phyloP scores from a whole-genome alignment of 1,140 invertebrate species.

The Halesus radiatus region DNA sequence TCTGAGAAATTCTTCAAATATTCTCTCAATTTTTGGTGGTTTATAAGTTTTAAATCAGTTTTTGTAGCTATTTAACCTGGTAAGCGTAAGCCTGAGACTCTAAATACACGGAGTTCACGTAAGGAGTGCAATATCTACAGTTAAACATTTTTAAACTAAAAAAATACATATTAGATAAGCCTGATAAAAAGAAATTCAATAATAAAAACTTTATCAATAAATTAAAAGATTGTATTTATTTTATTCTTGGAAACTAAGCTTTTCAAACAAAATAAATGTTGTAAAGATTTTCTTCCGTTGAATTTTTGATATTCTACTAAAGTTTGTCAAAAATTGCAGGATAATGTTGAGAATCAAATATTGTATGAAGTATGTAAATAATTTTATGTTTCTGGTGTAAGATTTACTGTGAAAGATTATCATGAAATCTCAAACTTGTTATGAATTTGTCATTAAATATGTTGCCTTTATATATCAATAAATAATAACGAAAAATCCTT shows the following conservation, averaged over 20 bases:
- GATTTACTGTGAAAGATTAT: constrained; percentile 37
- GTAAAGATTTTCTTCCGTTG: constrained; percentile 22
- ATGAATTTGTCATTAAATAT: constrained; percentile 39
- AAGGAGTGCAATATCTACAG: constrained; percentile 4
- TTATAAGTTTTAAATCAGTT: no score
- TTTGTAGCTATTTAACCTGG: no score
- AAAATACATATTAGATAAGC: no score
- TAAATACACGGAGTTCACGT: neutral
- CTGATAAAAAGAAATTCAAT: neutral
- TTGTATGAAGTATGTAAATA: constrained; percentile 30
- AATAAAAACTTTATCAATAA: constrained; percentile 6
- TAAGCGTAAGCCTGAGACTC: neutral
- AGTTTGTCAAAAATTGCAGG: constrained; percentile 4
- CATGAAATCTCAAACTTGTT: constrained; percentile 40
- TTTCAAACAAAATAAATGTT: constrained; percentile 29
- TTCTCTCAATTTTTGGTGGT: no score
- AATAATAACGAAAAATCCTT: constrained; percentile 14
- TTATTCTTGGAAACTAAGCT: constrained; percentile 11
- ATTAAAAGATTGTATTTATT: constrained; percentile 9
- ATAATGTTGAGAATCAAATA: constrained; percentile 31
- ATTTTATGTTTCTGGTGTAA: constrained; percentile 31
- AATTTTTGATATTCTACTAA: constrained; percentile 4
- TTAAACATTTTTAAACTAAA: no score
- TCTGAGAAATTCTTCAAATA: no score
- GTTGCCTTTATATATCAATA: constrained; percentile 41